These are phyloP conservation scores for Meganola albula DNA, from an alignment of 2,888 invertebrate species.

Conservation along the genomic window DNA sequence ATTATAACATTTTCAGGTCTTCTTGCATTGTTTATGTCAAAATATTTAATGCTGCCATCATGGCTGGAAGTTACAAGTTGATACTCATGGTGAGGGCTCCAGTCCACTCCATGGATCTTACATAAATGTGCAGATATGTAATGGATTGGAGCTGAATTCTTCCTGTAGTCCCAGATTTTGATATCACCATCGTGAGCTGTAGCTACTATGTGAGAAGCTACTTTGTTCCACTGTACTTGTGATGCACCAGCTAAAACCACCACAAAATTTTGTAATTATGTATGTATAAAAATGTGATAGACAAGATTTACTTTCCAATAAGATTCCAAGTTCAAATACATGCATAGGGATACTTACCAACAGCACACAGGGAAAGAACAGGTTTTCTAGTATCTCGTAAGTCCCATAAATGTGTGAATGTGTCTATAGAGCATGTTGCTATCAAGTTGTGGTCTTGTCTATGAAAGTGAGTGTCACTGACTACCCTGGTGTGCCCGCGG, in stretches of 20 bases:
- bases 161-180: conserved; percentile 96
- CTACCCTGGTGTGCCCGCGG: conserved; percentile 89
- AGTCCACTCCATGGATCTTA: conserved; percentile 95
- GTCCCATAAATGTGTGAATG: conserved; percentile 96
- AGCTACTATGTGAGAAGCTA: conserved; percentile 89
- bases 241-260: conserved; percentile 90
- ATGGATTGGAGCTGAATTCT: conserved; percentile 90
- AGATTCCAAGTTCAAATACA: no score
- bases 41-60: conserved; percentile 96
- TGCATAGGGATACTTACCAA: conserved; percentile 80
- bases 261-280: no score
- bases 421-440: conserved; percentile 94
- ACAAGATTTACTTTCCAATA: no score
- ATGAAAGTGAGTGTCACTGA: conserved; percentile 96
- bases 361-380: conserved; percentile 89
- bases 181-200: conserved; percentile 98
- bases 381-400: conserved; percentile 91
- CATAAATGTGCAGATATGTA: conserved; percentile 94
- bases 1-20: conserved; percentile 90
- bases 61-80: conserved; percentile 95
- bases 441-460: conserved; percentile 72
- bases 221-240: conserved; percentile 95
- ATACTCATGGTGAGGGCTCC: conserved; percentile 92
- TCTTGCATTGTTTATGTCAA: conserved; percentile 91
- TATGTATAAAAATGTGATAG: no score